Conservation (phyloP, 2,113 vertebrate species). For the Pagrus major region DNA sequence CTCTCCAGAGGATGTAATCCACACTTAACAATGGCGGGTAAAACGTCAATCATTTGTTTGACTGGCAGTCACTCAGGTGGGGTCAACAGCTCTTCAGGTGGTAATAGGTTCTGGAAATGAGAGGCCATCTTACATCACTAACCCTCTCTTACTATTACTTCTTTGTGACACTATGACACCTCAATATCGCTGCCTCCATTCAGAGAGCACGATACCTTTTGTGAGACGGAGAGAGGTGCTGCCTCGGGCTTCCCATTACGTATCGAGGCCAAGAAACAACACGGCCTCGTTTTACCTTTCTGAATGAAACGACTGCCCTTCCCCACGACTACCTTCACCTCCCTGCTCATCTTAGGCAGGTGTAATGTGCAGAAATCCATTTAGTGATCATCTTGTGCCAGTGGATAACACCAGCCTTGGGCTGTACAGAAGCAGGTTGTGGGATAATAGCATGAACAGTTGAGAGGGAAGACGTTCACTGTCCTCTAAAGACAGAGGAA, state of each 20-base stretch:
- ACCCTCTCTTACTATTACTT: slow-evolving; percentile 4
- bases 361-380: slow-evolving; percentile 24
- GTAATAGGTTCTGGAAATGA: slow-evolving; percentile 37
- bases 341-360: neutral
- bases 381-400: slow-evolving; percentile 32
- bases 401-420: neutral
- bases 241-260: slow-evolving; percentile 45
- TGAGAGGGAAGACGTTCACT: neutral
- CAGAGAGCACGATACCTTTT: slow-evolving; percentile 9
- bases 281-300: slow-evolving; percentile 15
- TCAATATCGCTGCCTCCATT: neutral
- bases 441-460: neutral
- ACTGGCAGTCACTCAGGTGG: neutral
- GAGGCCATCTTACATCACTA: slow-evolving; percentile 23
- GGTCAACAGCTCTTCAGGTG: slow-evolving; percentile 7
- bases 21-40: neutral
- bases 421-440: neutral
- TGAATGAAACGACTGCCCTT: slow-evolving; percentile 11
- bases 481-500: neutral
- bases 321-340: slow-evolving; percentile 17
- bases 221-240: neutral
- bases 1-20: neutral
- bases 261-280: neutral
- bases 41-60: slow-evolving; percentile 11
- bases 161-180: slow-evolving; percentile 27